Evolutionary conservation across 2,797 vertebrate species (phyloP).

Genomic region (Caiman crocodilus): DNA sequence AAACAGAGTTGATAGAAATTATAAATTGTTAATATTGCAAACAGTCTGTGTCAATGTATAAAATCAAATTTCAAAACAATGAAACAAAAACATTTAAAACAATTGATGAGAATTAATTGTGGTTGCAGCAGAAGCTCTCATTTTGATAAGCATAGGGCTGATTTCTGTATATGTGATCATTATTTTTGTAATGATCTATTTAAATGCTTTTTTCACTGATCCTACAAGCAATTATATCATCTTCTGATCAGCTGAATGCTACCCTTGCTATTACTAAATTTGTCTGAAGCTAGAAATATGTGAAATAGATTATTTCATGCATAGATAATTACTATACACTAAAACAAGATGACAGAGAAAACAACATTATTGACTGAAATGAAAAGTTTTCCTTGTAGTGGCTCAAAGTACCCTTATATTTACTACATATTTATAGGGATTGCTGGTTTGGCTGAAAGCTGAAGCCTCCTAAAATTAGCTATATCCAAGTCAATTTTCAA

Average conservation of each 20-base stretch:
- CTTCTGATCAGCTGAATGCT: neutral
- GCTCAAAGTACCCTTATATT: neutral
- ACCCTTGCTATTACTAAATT: neutral
- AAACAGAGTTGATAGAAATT: constrained; percentile 43
- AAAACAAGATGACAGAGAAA: neutral
- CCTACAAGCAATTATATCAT: neutral
- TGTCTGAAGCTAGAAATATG: constrained; percentile 17
- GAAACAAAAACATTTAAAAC: constrained; percentile 53
- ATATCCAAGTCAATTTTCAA: neutral
- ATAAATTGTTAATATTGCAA: constrained; percentile 46
- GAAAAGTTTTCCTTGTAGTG: neutral
- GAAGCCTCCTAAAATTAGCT: neutral
- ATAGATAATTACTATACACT: neutral
- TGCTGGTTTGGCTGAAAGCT: neutral
- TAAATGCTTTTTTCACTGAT: constrained; percentile 55
- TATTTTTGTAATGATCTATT: constrained; percentile 53
- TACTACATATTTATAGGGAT: neutral
- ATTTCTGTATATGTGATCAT: constrained; percentile 59
- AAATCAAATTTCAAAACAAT: constrained; percentile 57
- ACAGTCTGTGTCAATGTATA: constrained; percentile 38
- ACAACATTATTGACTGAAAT: neutral
- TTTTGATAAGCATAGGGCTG: constrained; percentile 49
- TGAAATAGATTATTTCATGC: neutral
- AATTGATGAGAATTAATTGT: constrained; percentile 64
- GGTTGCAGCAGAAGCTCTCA: constrained; percentile 50